Percentiles rank a stretch among this genome's conserved stretches.
phyloP scores from a whole-genome alignment of 2,113 vertebrate species.

The Vulpes lagopus region DNA sequence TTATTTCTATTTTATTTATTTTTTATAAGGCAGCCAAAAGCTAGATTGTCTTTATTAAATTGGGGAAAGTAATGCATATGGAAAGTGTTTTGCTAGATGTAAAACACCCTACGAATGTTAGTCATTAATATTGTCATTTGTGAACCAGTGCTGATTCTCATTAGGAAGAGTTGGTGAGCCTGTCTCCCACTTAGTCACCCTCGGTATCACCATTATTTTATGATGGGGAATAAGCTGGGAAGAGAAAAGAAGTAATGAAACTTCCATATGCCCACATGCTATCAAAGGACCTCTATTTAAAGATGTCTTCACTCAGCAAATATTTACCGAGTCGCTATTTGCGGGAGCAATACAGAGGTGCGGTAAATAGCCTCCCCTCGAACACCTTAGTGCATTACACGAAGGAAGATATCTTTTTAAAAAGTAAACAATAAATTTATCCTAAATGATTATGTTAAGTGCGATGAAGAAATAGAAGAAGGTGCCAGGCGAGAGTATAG shows the following conservation, averaged over 20 bases:
- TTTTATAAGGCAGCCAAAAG: conserved; percentile 55
- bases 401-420: not conserved
- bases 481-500: not conserved
- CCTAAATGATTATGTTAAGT: not conserved
- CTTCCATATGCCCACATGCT: not conserved
- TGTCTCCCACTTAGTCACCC: not conserved
- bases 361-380: not conserved
- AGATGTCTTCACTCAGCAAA: conserved; percentile 57
- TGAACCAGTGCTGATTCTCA: not conserved
- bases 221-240: not conserved
- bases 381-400: not conserved
- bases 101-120: conserved; percentile 34
- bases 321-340: conserved; percentile 49
- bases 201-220: not conserved
- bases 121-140: conserved; percentile 37
- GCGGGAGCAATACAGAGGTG: not conserved
- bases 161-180: not conserved
- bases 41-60: conserved; percentile 58
- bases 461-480: not conserved
- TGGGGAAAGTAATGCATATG: conserved; percentile 46
- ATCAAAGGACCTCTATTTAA: not conserved
- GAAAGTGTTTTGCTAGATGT: conserved; percentile 65
- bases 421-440: conserved; percentile 14
- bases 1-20: conserved; percentile 22
- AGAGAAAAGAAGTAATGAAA: conserved; percentile 33